These are phyloP conservation scores for Epistrophella euchroma DNA, from an alignment of 2,888 invertebrate genomes.

Conservation along the genomic window DNA sequence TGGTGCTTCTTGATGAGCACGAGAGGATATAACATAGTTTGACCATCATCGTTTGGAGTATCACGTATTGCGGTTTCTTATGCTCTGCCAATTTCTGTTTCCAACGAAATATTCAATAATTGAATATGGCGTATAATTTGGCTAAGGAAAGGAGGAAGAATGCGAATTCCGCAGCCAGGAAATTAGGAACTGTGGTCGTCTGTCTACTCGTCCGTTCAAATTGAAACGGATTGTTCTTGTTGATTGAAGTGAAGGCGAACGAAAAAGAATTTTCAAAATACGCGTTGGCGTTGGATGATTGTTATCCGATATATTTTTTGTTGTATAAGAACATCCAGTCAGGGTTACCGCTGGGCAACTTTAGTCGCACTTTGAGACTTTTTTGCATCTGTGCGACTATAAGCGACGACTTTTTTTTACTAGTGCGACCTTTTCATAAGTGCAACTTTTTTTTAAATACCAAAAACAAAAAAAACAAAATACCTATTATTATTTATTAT, in stretches of 20 bases:
- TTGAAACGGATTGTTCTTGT: slow-evolving; percentile 21
- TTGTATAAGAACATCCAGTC: too few species aligned
- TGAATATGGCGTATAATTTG: slow-evolving; percentile 71
- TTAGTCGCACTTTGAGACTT: too few species aligned
- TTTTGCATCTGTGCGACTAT: too few species aligned
- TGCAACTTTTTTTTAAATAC: too few species aligned
- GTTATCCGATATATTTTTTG: slow-evolving; percentile 1
- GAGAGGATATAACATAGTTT: slow-evolving; percentile 20
- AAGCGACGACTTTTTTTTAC: too few species aligned
- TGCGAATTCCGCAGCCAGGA: slow-evolving; percentile 58
- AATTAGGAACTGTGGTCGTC: slow-evolving; percentile 63
- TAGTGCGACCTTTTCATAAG: too few species aligned
- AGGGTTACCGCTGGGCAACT: too few species aligned
- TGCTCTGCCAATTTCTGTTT: slow-evolving; percentile 46
- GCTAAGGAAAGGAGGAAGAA: slow-evolving; percentile 45
- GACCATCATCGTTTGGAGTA: slow-evolving; percentile 18
- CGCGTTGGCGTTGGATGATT: slow-evolving; percentile 37
- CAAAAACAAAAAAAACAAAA: too few species aligned
- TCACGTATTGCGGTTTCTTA: slow-evolving; percentile 70
- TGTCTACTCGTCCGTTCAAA: slow-evolving; percentile 15
- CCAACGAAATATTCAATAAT: slow-evolving; percentile 63
- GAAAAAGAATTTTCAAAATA: slow-evolving; percentile 12
- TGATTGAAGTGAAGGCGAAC: slow-evolving; percentile 30
- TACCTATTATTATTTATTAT: too few species aligned
- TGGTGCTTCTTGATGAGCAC: slow-evolving; percentile 19